Percentiles rank a stretch among this genome's conserved stretches.
These are phyloP conservation scores for Malachius bipustulatus DNA, from an alignment of 2,888 invertebrate species.

Conservation along the genomic window DNA sequence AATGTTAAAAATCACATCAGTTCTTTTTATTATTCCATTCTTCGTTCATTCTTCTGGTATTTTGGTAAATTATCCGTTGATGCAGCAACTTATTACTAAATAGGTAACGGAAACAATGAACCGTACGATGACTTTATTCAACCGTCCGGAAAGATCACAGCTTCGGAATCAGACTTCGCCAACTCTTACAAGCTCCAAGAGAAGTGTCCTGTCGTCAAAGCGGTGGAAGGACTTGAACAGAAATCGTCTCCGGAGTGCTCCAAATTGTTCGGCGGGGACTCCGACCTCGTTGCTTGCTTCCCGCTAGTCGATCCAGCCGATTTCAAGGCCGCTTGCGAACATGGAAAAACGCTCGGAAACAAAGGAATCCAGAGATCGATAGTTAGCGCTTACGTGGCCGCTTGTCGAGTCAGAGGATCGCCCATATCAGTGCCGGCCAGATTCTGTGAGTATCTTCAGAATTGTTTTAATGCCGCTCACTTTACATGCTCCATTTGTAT, in stretches of 20 bases:
- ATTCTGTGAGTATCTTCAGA: constrained; percentile 44
- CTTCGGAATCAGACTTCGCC: constrained; percentile 50
- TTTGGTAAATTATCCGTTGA: no score
- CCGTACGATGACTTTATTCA: constrained; percentile 70
- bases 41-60: no score
- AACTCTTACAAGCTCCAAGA: constrained; percentile 60
- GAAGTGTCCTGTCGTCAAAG: constrained; percentile 44
- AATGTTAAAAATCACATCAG: no score
- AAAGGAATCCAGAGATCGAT: constrained; percentile 52
- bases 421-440: constrained; percentile 49
- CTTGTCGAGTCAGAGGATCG: constrained; percentile 48
- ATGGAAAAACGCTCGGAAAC: constrained; percentile 43
- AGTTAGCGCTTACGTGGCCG: constrained; percentile 55
- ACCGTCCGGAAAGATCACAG: constrained; percentile 57
- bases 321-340: constrained; percentile 63
- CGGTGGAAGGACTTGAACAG: constrained; percentile 39
- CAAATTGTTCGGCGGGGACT: constrained; percentile 55
- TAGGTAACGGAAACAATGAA: constrained; percentile 84
- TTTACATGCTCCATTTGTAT: constrained; percentile 7
- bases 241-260: constrained; percentile 48
- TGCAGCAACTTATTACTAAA: no score
- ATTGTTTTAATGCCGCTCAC: no score
- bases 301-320: constrained; percentile 41
- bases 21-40: no score
- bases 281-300: constrained; percentile 41